A percentile compares a stretch with the other conserved stretches of the same genome.
Conservation (phyloP, 1,140 invertebrate species). For the Metaphire vulgaris region DNA sequence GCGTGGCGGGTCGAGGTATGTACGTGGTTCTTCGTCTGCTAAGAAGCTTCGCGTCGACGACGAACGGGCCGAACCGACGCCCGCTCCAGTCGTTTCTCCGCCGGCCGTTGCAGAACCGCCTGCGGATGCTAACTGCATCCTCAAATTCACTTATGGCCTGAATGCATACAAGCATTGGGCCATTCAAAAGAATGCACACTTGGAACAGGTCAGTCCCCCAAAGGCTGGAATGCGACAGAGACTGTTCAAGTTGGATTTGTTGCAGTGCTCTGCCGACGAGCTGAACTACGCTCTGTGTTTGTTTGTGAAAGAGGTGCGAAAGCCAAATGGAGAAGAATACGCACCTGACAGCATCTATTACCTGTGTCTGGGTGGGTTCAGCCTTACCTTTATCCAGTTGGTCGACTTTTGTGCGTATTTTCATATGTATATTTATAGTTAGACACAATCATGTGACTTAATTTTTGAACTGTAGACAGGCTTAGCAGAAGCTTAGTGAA, state of each 20-base stretch:
- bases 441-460: no score
- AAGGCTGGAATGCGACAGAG: slow-evolving; percentile 56
- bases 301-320: slow-evolving; percentile 83
- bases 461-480: no score
- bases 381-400: no score
- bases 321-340: slow-evolving; percentile 81
- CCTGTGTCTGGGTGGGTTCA: slow-evolving; percentile 77
- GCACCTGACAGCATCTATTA: slow-evolving; percentile 89
- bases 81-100: neutral
- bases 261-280: slow-evolving; percentile 80
- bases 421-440: no score
- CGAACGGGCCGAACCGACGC: neutral
- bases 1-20: neutral
- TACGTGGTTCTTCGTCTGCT: neutral
- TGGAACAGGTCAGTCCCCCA: slow-evolving; percentile 65
- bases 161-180: slow-evolving; percentile 57
- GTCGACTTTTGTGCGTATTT: no score
- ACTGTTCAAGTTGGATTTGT: slow-evolving; percentile 76
- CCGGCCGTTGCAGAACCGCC: slow-evolving; percentile 2
- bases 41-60: slow-evolving; percentile 21
- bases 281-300: slow-evolving; percentile 80
- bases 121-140: slow-evolving; percentile 43
- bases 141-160: slow-evolving; percentile 55
- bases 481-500: no score
- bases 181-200: slow-evolving; percentile 67